These are phyloP conservation scores for Oegoconia quadripuncta DNA, from an alignment of 2,888 invertebrate genomes.

Conservation along the genomic window DNA sequence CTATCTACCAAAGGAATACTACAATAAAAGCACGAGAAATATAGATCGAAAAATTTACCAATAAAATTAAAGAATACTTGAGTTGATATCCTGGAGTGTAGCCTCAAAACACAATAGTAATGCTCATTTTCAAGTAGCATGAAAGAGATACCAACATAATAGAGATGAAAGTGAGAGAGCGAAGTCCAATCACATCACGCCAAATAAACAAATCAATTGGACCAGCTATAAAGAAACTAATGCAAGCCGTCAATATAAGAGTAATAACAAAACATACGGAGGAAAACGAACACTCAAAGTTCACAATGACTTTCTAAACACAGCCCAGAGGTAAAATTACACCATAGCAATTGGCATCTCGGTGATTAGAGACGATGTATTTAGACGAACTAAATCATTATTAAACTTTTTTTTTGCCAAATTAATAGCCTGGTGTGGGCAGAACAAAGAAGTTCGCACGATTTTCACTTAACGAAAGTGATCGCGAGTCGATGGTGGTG, in stretches of 20 bases:
- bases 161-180: too few species aligned
- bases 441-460: conserved; percentile 42
- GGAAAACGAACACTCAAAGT: conserved; percentile 7
- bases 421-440: conserved; percentile 23
- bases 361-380: conserved; percentile 13
- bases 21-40: too few species aligned
- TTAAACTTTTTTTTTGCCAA: conserved; percentile 31
- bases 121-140: too few species aligned
- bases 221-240: background rate
- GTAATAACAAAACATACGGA: conserved; percentile 3
- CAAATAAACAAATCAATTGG: too few species aligned
- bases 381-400: conserved; percentile 19
- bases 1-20: too few species aligned
- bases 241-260: conserved; percentile 6
- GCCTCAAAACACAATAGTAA: too few species aligned
- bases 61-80: too few species aligned
- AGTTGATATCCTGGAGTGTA: too few species aligned
- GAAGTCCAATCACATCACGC: too few species aligned
- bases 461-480: conserved; percentile 57
- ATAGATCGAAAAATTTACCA: too few species aligned
- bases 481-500: conserved; percentile 25
- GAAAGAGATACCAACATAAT: too few species aligned
- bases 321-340: conserved; percentile 18
- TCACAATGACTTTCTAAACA: conserved; percentile 23
- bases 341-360: conserved; percentile 11